A percentile compares a stretch with the other conserved stretches of the same genome.
phyloP scores from a whole-genome alignment of 2,888 invertebrate species.

The Caenorhabditis becei region DNA sequence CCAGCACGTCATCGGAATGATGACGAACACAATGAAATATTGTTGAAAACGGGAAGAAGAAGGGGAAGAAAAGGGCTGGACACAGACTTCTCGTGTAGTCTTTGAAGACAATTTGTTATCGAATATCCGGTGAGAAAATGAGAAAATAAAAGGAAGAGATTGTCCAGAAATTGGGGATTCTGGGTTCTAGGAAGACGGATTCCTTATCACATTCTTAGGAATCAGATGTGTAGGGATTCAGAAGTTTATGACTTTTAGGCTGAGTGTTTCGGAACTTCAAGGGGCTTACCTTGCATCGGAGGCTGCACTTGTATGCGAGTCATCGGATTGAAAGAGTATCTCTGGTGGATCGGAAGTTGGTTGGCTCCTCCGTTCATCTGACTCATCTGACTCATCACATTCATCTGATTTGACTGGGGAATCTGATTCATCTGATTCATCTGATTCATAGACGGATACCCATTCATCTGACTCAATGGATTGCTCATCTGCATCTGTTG shows the following conservation, averaged over 20 bases:
- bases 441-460: not conserved
- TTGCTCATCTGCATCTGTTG: slow-evolving; percentile 26
- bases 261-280: not conserved
- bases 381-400: slow-evolving; percentile 9
- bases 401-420: not conserved
- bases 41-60: not conserved
- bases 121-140: slow-evolving; percentile 34
- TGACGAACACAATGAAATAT: not conserved
- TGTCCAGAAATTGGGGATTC: no score
- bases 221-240: no score
- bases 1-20: slow-evolving; percentile 1
- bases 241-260: no score
- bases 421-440: slow-evolving; percentile 7
- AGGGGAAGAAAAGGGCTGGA: not conserved
- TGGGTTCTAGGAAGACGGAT: no score
- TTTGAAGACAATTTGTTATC: slow-evolving; percentile 18
- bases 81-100: not conserved
- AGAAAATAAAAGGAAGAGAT: not conserved
- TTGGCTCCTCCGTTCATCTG: slow-evolving; percentile 13
- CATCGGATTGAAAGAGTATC: slow-evolving; percentile 52
- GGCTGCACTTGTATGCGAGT: slow-evolving; percentile 45
- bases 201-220: no score
- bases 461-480: slow-evolving; percentile 8
- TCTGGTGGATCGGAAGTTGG: slow-evolving; percentile 25
- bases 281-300: slow-evolving; percentile 22